Percentiles rank a stretch among this genome's conserved stretches.
Conservation (phyloP, 2,888 invertebrate species). For the Cryptocephalus primarius region DNA sequence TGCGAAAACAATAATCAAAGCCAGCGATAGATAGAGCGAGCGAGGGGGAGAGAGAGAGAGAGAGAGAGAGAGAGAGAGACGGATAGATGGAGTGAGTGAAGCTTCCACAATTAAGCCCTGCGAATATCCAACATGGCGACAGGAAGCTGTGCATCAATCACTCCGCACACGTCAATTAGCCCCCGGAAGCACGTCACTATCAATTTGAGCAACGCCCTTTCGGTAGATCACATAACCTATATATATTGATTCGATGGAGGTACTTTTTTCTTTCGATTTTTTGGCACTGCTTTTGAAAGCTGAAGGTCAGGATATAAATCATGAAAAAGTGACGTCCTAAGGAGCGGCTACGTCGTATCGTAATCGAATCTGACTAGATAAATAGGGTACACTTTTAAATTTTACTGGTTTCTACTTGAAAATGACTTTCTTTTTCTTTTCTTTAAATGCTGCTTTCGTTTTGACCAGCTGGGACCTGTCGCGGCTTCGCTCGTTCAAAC, state of each 20-base stretch:
- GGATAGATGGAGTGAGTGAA: slow-evolving; percentile 12
- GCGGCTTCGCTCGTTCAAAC: no score
- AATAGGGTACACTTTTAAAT: no score
- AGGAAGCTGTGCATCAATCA: slow-evolving; percentile 39
- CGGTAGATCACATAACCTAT: not conserved
- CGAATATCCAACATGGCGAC: slow-evolving; percentile 35
- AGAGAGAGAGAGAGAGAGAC: slow-evolving; percentile 8
- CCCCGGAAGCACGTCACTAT: slow-evolving; percentile 39
- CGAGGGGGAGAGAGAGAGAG: not conserved
- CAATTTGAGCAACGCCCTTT: slow-evolving; percentile 34
- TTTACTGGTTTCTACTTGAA: no score
- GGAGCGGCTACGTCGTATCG: no score
- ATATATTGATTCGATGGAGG: not conserved
- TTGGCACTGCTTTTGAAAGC: no score
- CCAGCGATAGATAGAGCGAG: slow-evolving; percentile 2
- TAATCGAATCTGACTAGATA: no score
- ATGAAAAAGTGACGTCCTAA: no score
- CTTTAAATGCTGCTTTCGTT: no score
- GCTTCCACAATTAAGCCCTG: slow-evolving; percentile 31
- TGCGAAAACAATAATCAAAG: slow-evolving; percentile 17
- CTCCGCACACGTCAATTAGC: slow-evolving; percentile 40
- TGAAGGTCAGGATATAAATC: no score
- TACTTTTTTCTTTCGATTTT: no score
- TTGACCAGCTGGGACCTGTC: no score
- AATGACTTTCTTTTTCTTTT: no score